A percentile compares a stretch with the other conserved stretches of the same genome.
These are phyloP conservation scores for Conomelus anceps DNA, from an alignment of 2,888 invertebrate species.

Conservation along the genomic window DNA sequence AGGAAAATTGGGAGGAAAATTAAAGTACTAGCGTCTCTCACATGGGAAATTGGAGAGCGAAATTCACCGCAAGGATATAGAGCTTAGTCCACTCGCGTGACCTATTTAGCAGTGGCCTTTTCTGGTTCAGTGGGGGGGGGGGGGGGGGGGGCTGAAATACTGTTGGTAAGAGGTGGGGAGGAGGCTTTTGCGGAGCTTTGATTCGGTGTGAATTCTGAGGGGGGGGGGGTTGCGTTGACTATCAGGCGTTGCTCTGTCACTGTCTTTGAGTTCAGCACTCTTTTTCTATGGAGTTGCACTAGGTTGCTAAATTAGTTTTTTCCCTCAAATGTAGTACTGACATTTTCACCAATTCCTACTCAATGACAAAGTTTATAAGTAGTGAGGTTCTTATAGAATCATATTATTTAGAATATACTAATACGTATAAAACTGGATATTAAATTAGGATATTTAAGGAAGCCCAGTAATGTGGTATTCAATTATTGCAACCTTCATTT, in stretches of 20 bases:
- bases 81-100: background rate
- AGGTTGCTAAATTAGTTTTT: background rate
- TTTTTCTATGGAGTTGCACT: background rate
- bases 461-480: background rate
- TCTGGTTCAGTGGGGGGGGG: background rate
- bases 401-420: too few relatives aligned
- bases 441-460: too few relatives aligned
- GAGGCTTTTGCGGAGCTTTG: background rate
- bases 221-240: too few relatives aligned
- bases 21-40: background rate
- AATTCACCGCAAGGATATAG: background rate
- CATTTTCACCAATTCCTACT: background rate
- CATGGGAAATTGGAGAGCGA: background rate
- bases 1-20: background rate
- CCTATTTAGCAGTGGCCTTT: background rate
- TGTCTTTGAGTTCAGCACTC: background rate
- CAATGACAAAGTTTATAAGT: background rate
- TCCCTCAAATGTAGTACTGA: background rate
- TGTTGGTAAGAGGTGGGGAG: background rate
- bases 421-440: too few relatives aligned
- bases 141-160: background rate
- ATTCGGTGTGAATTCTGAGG: background rate
- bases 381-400: background rate
- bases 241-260: background rate
- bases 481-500: too few relatives aligned